These are phyloP conservation scores for Agrilus biguttatus DNA, from an alignment of 2,888 invertebrate species.

Conservation along the genomic window DNA sequence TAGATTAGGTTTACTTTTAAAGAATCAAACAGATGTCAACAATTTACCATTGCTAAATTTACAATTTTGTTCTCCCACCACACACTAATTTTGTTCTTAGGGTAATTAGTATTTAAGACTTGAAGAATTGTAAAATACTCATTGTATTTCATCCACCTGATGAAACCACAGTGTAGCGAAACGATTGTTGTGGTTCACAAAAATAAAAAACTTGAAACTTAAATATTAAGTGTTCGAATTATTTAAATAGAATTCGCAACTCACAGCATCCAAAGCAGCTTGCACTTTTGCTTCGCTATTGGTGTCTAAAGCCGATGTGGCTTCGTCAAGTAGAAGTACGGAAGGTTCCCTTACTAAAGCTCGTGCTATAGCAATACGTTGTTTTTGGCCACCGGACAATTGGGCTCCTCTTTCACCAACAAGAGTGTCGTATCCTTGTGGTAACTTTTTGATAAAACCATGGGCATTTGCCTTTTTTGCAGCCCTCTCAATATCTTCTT, in stretches of 20 bases:
- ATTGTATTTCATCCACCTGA: too few species aligned
- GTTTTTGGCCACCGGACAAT: slow-evolving; percentile 80
- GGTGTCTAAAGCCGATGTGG: slow-evolving; percentile 79
- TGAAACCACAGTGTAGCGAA: too few species aligned
- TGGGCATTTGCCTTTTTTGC: slow-evolving; percentile 67
- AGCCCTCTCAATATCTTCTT: slow-evolving; percentile 51
- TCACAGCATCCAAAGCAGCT: slow-evolving; percentile 56
- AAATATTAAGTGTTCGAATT: not conserved
- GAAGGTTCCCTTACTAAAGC: slow-evolving; percentile 70
- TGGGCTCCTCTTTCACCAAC: slow-evolving; percentile 78
- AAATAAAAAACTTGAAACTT: too few species aligned
- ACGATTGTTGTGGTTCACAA: too few species aligned
- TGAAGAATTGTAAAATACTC: too few species aligned
- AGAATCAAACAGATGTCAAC: too few species aligned
- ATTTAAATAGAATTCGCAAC: not conserved
- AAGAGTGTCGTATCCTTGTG: slow-evolving; percentile 66
- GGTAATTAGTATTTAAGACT: too few species aligned
- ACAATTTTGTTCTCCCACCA: too few species aligned
- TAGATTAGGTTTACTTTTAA: too few species aligned
- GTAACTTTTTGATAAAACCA: slow-evolving; percentile 56
- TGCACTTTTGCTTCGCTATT: slow-evolving; percentile 79
- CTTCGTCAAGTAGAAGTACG: slow-evolving; percentile 71
- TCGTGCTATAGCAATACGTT: slow-evolving; percentile 79
- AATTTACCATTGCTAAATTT: too few species aligned
- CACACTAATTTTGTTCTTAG: too few species aligned